Conservation (phyloP, 2,113 vertebrate genomes). For the Tragelaphus buxtoni region DNA sequence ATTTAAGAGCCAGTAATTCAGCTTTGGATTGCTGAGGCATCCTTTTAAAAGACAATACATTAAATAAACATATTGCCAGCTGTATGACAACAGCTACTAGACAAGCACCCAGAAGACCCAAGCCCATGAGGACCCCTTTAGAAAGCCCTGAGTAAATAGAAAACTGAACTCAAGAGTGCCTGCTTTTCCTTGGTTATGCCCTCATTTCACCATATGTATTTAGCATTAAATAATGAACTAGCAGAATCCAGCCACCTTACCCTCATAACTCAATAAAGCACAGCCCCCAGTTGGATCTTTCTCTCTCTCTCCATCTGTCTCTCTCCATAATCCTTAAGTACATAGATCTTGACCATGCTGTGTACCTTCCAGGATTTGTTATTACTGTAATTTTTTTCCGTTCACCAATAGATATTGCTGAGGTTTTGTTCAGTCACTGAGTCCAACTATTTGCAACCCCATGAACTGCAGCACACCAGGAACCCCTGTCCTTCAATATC, state of each 20-base stretch:
- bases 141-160: neutral
- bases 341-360: neutral
- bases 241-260: neutral
- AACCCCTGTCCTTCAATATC: neutral
- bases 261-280: neutral
- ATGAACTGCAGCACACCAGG: neutral
- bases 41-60: too few species aligned
- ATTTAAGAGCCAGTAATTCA: neutral
- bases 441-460: neutral
- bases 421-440: neutral
- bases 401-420: neutral
- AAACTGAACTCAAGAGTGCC: neutral
- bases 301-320: neutral
- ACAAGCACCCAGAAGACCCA: too few species aligned
- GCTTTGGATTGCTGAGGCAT: neutral
- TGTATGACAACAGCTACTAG: too few species aligned
- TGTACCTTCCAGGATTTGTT: neutral
- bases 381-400: neutral
- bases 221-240: neutral
- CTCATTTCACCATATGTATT: rapidly evolving
- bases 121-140: neutral
- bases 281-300: neutral
- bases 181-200: neutral
- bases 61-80: too few species aligned
- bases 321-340: neutral